phyloP scores from a whole-genome alignment of 2,888 invertebrate species.

The Hydrotaea cyrtoneurina region DNA sequence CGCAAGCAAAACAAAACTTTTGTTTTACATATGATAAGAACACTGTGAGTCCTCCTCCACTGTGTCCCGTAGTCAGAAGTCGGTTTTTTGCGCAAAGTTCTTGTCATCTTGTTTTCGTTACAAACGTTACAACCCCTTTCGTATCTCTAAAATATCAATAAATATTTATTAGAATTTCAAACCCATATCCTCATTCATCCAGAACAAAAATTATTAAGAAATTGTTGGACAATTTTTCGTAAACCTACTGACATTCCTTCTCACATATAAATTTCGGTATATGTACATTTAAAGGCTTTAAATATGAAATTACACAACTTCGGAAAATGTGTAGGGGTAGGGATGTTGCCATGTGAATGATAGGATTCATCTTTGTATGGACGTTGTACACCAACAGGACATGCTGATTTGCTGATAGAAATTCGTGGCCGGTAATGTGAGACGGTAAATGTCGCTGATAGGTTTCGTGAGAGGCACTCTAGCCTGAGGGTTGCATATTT shows the following conservation, averaged over 20 bases:
- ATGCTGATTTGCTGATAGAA: too few relatives aligned
- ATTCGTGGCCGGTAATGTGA: too few relatives aligned
- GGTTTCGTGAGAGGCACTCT: too few relatives aligned
- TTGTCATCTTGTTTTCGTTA: neutral
- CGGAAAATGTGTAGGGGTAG: neutral
- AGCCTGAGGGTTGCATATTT: too few relatives aligned
- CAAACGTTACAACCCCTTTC: neutral
- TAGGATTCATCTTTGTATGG: neutral
- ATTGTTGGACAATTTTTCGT: neutral
- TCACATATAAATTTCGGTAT: neutral
- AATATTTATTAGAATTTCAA: constrained; percentile 26
- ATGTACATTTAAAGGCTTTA: constrained; percentile 8
- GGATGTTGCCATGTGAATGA: neutral
- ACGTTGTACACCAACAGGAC: too few relatives aligned
- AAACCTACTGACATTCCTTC: neutral
- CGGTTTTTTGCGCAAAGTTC: neutral
- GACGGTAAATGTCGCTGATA: too few relatives aligned
- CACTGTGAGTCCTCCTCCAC: neutral
- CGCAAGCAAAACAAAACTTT: neutral
- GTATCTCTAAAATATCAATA: constrained; percentile 29
- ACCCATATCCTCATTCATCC: constrained; percentile 22
- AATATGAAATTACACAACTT: neutral
- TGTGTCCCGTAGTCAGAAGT: neutral
- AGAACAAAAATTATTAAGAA: constrained; percentile 8
- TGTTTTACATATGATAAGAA: constrained; percentile 4